Conservation (phyloP, 2,113 vertebrate species). For the Corythornis vintsioides region DNA sequence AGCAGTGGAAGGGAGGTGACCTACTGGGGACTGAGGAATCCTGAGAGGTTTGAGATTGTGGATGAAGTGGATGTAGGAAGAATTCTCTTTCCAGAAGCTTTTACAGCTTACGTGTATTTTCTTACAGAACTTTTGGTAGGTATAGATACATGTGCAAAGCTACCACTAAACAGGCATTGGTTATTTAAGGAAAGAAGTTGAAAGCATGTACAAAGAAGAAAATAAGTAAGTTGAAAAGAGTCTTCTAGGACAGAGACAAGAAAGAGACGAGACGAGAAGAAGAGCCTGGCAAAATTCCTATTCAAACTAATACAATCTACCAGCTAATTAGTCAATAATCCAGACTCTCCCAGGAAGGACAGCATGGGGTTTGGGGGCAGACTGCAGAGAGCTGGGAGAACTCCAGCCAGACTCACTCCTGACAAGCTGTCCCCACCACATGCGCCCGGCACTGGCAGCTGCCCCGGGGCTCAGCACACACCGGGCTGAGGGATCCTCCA, state of each 20-base stretch:
- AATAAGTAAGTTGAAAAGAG: neutral
- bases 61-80: neutral
- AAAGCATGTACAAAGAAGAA: neutral
- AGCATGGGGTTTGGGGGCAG: neutral
- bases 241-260: too few species aligned
- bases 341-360: neutral
- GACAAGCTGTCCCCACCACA: constrained; percentile 80
- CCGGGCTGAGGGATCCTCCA: constrained; percentile 79
- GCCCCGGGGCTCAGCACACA: constrained; percentile 76
- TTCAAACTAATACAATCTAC: neutral
- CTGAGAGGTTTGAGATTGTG: neutral
- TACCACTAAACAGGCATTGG: neutral
- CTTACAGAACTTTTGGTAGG: neutral
- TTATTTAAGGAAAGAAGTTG: neutral
- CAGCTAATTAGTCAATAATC: neutral
- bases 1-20: neutral
- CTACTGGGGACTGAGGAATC: neutral
- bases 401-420: constrained; percentile 78
- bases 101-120: neutral
- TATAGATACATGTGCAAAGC: neutral
- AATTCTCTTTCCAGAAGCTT: neutral
- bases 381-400: neutral
- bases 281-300: neutral
- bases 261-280: neutral
- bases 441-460: constrained; percentile 84